Conservation (phyloP, 2,888 invertebrate genomes). For the Maniola hyperantus region DNA sequence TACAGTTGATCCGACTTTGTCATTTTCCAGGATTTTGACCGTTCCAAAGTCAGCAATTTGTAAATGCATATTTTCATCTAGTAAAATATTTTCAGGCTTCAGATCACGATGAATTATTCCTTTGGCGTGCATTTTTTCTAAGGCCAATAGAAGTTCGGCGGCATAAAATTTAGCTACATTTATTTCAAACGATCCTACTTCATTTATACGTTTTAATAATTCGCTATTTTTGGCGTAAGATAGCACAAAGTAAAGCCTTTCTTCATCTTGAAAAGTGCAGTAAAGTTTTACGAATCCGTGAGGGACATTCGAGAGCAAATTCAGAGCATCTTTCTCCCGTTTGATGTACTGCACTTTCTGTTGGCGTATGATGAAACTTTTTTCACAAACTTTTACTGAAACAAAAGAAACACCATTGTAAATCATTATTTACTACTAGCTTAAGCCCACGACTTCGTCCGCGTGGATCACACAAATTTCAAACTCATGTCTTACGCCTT, state of each 20-base stretch:
- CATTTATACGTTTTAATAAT: constrained; percentile 94
- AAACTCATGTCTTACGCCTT: too few species aligned
- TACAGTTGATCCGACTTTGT: constrained; percentile 55
- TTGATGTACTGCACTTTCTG: constrained; percentile 96
- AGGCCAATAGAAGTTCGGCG: constrained; percentile 95
- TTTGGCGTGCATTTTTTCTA: constrained; percentile 94
- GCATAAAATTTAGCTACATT: constrained; percentile 96
- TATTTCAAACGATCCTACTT: constrained; percentile 94
- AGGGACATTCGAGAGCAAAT: constrained; percentile 89
- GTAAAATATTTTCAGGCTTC: constrained; percentile 98
- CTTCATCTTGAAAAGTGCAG: constrained; percentile 97
- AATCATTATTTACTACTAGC: too few species aligned
- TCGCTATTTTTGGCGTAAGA: constrained; percentile 98
- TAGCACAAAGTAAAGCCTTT: constrained; percentile 96
- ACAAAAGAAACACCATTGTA: constrained; percentile 48
- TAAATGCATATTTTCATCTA: constrained; percentile 98
- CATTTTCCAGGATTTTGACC: constrained; percentile 88
- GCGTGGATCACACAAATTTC: too few species aligned
- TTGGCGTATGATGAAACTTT: constrained; percentile 95
- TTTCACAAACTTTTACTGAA: constrained; percentile 98
- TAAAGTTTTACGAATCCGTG: constrained; percentile 97
- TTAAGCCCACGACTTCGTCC: too few species aligned
- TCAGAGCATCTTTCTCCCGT: constrained; percentile 96
- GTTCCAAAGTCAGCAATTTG: constrained; percentile 99
- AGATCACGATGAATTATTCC: constrained; percentile 97